These are phyloP conservation scores for Danio kyathit DNA, from an alignment of 2,797 vertebrate genomes.

Conservation along the genomic window DNA sequence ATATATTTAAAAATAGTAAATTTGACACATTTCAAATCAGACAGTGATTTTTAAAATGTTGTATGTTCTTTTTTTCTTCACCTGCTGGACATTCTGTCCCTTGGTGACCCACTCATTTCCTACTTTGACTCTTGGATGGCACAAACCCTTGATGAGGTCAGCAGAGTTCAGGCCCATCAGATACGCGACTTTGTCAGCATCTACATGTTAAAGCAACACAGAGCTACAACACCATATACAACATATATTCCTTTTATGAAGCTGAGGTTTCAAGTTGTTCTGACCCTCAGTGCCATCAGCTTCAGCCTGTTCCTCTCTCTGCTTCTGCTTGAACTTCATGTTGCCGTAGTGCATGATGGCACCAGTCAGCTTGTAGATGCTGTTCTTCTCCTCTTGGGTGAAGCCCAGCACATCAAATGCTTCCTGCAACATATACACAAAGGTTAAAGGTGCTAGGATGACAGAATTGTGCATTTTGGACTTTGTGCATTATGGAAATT, in stretches of 20 bases:
- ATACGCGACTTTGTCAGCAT: conserved; percentile 87
- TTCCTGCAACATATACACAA: conserved; percentile 64
- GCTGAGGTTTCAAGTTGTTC: too few relatives aligned
- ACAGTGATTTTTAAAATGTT: too few relatives aligned
- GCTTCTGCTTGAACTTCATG: conserved; percentile 87
- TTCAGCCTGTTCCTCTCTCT: conserved; percentile 89
- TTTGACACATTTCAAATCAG: too few relatives aligned
- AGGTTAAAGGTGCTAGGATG: too few relatives aligned
- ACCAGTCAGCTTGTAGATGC: conserved; percentile 82
- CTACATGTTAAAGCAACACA: conserved; percentile 63
- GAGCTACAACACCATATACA: too few relatives aligned
- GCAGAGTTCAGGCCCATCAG: conserved; percentile 90
- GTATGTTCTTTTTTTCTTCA: too few relatives aligned
- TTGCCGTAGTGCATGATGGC: conserved; percentile 88
- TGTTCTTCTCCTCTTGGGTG: conserved; percentile 79
- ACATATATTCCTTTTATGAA: conserved; percentile 22
- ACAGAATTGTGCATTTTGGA: background rate
- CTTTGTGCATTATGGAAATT: too few relatives aligned
- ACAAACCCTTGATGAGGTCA: conserved; percentile 87
- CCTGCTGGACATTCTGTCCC: conserved; percentile 89
- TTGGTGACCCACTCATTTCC: conserved; percentile 93
- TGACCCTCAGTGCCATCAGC: conserved; percentile 86
- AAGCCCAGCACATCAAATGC: conserved; percentile 90
- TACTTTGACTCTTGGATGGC: conserved; percentile 90
- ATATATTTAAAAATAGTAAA: too few relatives aligned